phyloP scores from a whole-genome alignment of 2,888 invertebrate species.

The Eumacrocentrus americanus region DNA sequence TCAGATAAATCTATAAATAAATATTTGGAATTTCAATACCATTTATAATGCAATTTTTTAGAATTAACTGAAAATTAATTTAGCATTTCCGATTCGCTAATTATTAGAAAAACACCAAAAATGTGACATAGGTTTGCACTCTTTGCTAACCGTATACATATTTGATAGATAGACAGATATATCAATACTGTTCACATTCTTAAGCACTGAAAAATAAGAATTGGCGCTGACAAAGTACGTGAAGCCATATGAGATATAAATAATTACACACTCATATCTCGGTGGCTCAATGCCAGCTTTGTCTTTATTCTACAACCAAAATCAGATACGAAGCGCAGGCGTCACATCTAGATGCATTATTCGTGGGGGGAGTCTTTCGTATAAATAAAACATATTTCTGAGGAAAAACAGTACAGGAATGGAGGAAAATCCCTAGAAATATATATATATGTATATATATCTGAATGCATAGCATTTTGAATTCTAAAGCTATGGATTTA shows the following conservation, averaged over 20 bases:
- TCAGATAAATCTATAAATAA: too few relatives aligned
- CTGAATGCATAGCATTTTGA: conserved; percentile 12
- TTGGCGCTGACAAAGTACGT: background rate
- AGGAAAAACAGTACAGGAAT: conserved; percentile 12
- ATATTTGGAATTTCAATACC: too few relatives aligned
- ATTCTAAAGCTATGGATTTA: conserved; percentile 16
- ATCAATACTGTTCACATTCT: too few relatives aligned
- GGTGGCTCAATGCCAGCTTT: conserved; percentile 46
- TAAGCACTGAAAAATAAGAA: background rate
- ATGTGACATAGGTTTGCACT: too few relatives aligned
- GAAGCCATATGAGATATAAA: conserved; percentile 41
- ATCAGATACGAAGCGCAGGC: conserved; percentile 47
- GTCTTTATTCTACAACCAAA: conserved; percentile 41
- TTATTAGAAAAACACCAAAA: too few relatives aligned
- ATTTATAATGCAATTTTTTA: too few relatives aligned
- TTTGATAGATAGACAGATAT: too few relatives aligned
- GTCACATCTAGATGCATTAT: conserved; percentile 50
- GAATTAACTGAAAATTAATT: too few relatives aligned
- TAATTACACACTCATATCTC: conserved; percentile 54
- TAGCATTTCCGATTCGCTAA: too few relatives aligned
- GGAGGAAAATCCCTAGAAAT: conserved; percentile 10
- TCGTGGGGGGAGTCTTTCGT: conserved; percentile 17
- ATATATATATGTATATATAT: too few relatives aligned
- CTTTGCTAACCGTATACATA: too few relatives aligned
- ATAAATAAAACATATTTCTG: conserved; percentile 39